Evolutionary conservation across 2,888 invertebrate genomes (phyloP).

Genomic region (Amiota communis): DNA sequence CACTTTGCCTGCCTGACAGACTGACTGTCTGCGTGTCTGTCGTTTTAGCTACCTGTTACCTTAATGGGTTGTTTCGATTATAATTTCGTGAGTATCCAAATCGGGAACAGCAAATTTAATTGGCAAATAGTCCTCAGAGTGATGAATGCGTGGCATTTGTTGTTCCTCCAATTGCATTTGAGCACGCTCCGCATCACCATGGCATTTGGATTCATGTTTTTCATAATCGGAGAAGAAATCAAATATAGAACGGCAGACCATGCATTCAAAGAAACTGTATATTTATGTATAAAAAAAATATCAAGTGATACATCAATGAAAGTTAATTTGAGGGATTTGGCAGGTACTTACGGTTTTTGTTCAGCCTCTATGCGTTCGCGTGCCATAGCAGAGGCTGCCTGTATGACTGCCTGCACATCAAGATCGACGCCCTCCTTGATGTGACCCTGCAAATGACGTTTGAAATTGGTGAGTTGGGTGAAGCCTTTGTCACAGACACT

Average conservation of each 20-base stretch:
- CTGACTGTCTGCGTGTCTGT: too few relatives aligned
- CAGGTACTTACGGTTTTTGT: constrained; percentile 49
- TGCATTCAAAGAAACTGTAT: constrained; percentile 68
- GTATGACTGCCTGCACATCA: constrained; percentile 61
- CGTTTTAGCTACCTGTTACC: neutral
- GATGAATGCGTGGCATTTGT: constrained; percentile 60
- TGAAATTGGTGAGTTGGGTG: constrained; percentile 70
- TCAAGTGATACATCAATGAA: neutral
- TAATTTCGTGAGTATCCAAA: constrained; percentile 69
- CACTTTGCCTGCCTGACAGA: too few relatives aligned
- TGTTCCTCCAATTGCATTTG: constrained; percentile 54
- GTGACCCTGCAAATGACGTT: constrained; percentile 69
- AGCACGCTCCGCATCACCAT: constrained; percentile 58
- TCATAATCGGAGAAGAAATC: constrained; percentile 71
- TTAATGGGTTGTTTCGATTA: constrained; percentile 70
- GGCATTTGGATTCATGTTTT: constrained; percentile 68
- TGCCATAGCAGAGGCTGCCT: constrained; percentile 61
- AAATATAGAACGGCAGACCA: constrained; percentile 68
- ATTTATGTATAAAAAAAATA: neutral
- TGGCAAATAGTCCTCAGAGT: constrained; percentile 65
- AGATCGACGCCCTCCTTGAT: constrained; percentile 66
- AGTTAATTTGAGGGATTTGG: neutral
- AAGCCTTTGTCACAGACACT: constrained; percentile 71
- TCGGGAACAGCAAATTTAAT: constrained; percentile 69
- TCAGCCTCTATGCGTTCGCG: constrained; percentile 67